Evolutionary conservation across 37 sponge, comb jelly and placozoan genomes (phyloP), one percentile per base, ranked within the genome.

Genomic region (Eunapius fragilis): DNA sequence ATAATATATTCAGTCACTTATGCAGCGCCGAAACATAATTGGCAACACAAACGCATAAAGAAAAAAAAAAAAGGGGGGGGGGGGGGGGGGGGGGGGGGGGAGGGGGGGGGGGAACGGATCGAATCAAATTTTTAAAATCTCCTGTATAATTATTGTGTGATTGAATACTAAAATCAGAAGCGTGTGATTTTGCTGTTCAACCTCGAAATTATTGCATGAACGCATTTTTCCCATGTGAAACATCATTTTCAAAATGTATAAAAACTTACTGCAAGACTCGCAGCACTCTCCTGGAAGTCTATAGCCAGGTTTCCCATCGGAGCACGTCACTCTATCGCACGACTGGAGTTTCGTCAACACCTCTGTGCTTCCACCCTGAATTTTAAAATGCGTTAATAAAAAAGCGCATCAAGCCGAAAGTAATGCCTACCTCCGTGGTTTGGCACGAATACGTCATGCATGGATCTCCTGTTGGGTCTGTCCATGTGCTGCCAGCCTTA

Each of bases 221-320:
- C n/a, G n/a, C n/a, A n/a, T n/a, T n/a, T n/a, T n/a, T n/a, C n/a
- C n/a, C n/a, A n/a, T n/a, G n/a, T n/a, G n/a, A n/a, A n/a, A 14
- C 22, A 17, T 14, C 31, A 25, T 25, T 77, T 12, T 50, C 7
- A 49, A 31, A 10, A 25, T 11, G 24, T 25, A 26, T 26, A 7
- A 30, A 9, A 26, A 68, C 91, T 87, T 49, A 86, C 89, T 49
- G 67, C 93, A 93, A 4, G 24, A 34, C 27, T 68, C 28, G 37
- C 93, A 93, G 75, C 93, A 93, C 2, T 58, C 31, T 27, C 90
- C 90, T 9, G 72, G 82, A 1, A 93, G 36, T 10, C 31, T 71
- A 75, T 85, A 93, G 23, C 90, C 90, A 31, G 93, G 75, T 68
- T 93, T 89, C 23, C 80, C 80, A 83, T 93, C 87, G 33, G 58